phyloP scores from a whole-genome alignment of 1,140 invertebrate genomes.

The Heliconius congener region DNA sequence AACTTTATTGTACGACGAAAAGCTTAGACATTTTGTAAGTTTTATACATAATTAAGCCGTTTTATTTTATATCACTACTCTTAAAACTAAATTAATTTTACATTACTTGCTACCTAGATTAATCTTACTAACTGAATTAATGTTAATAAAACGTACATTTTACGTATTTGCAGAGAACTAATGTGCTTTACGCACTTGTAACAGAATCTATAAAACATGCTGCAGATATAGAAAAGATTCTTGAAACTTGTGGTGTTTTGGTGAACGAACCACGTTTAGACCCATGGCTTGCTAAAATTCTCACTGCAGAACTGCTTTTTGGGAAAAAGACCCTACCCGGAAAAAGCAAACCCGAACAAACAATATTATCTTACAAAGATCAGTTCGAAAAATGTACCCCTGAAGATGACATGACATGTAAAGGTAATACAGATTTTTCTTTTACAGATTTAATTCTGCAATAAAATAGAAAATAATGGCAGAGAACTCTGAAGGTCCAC shows the following conservation, averaged over 20 bases:
- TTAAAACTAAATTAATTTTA: constrained; percentile 1
- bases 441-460: constrained; percentile 71
- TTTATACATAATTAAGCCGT: not conserved
- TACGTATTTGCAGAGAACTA: constrained; percentile 84
- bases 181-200: constrained; percentile 87
- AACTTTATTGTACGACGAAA: constrained; percentile 85
- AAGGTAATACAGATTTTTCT: constrained; percentile 75
- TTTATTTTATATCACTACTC: constrained; percentile 15
- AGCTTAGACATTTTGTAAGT: constrained; percentile 82
- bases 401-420: constrained; percentile 58
- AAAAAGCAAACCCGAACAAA: constrained; percentile 86
- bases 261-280: constrained; percentile 86
- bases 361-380: constrained; percentile 85
- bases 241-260: constrained; percentile 84
- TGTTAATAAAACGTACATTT: constrained; percentile 1
- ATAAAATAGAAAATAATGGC: constrained; percentile 60
- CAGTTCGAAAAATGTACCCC: constrained; percentile 58
- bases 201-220: constrained; percentile 87
- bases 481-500: constrained; percentile 62
- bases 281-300: constrained; percentile 86
- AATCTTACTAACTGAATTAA: no score
- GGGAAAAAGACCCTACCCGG: constrained; percentile 87
- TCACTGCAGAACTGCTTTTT: constrained; percentile 92
- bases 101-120: no score
- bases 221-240: constrained; percentile 84